Percentiles rank a stretch among this genome's conserved stretches.
These are phyloP conservation scores for Ateles fusciceps DNA, from an alignment of 2,797 vertebrate species.

Conservation along the genomic window DNA sequence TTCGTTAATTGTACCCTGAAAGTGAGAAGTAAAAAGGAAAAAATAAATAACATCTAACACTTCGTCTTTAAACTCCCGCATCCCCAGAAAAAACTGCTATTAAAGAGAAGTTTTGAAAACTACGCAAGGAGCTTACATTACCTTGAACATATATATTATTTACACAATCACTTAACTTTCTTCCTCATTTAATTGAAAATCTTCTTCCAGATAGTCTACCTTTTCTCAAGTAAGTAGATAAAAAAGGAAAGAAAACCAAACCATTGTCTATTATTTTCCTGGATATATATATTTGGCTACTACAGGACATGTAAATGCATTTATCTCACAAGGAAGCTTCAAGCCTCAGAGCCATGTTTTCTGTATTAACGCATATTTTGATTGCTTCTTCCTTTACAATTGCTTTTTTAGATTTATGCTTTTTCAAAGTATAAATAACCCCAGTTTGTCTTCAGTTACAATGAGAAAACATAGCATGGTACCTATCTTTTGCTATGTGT, in stretches of 20 bases:
- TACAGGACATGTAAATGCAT: not conserved
- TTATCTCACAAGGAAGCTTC: constrained; percentile 10
- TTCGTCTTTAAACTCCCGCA: not conserved
- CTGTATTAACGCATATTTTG: not conserved
- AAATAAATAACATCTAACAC: not conserved
- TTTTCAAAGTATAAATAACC: constrained; percentile 20
- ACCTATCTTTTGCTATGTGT: not conserved
- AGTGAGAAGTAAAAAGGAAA: constrained; percentile 43
- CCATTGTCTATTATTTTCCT: not conserved
- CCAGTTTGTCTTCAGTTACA: not conserved
- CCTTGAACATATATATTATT: not conserved
- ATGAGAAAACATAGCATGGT: not conserved
- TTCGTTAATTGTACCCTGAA: constrained; percentile 1
- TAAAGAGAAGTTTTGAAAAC: constrained; percentile 35
- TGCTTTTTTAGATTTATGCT: not conserved
- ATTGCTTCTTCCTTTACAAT: not conserved
- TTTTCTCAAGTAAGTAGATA: not conserved
- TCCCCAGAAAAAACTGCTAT: not conserved
- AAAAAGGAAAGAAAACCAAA: not conserved
- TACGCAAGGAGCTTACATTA: not conserved
- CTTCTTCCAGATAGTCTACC: not conserved
- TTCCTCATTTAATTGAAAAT: constrained; percentile 16
- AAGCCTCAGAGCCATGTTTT: not conserved
- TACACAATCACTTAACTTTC: not conserved
- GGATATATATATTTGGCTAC: not conserved